Base-by-base conservation (phyloP, 2,888 invertebrate species). In the Strigamia crassipes region DNA sequence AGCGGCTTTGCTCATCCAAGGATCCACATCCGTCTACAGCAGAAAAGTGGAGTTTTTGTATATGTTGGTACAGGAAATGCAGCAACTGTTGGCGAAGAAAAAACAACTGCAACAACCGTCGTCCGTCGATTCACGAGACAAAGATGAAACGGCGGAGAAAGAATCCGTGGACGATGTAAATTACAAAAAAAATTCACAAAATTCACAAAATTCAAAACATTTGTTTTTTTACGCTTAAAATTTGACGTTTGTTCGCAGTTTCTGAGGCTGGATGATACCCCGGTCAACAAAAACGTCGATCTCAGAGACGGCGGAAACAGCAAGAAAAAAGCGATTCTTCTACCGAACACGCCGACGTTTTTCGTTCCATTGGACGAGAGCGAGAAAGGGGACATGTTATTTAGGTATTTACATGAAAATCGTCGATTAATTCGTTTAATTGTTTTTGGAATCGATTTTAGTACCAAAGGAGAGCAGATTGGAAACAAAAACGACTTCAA, bases 1-100 rank as follows among this genome's bases (percentile, higher is more conserved):
- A 88, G 92, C 93, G 82, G 94, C 93, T n/a, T 87, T 94, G 84
- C 88, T 95, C 83, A 87, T 95, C 84, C 93, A 94, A 88, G 92
- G 92, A 86, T 92, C 93, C 21, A 91, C 92, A 23, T 89, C 89
- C 86, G 91, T 94, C 80, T 95, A 94, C 88, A 90, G 91, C 61
- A 92, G 91, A 86, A 92, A 93, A 89, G 88, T 95, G 31, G 94
- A 95, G 87, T 90, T 89, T 86, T 85, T 90, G 8, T 89, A 89
- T 85, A 85, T 86, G 42, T 85, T 88, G 82, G 88, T 88, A 4
- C 85, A 86, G 80, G 86, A 88, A 85, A 87, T 89, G 78, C 84
- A 88, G 56, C 88, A 88, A 78, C 83, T 87, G 56, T 84, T 89
- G 21, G 86, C 86, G 13, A 87, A 86, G 82, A 87, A 88, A 84